Base-by-base conservation (phyloP, 2,888 invertebrate species). In the Eupelmus urozonus region DNA sequence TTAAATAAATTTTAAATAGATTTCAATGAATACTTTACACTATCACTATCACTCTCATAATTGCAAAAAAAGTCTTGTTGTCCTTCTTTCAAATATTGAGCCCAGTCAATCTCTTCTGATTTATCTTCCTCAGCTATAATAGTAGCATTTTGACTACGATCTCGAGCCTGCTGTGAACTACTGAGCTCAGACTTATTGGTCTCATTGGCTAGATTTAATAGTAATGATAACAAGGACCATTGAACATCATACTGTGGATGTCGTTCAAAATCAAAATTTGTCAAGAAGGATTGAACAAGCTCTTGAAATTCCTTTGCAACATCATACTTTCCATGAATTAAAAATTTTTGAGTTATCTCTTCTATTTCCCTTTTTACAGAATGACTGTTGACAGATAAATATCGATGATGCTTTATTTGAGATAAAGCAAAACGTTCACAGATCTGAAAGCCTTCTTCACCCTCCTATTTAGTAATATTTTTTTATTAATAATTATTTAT, bases 81-180 rank as follows among this genome's bases (percentile, higher is more conserved):
- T 1, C 90, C 91, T 76, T 91, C 91, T 57, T 86, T 90, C 42
- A 92, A 86, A 85, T 91, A 91, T 34, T 88, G 85, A 1, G 85
- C 89, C 92, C 92, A 92, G 82, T 92, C 90, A 51, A 91, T 90
- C 60, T 89, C 88, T 77, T 91, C 90, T 5, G 88, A 88, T n/a
- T 85, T 83, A 23, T 86, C 84, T 23, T 85, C 85, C 57, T 88
- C 85, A 29, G 84, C 84, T 13, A 81, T 76, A 1, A 76, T 74
- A 60, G 76, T 51, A 0, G 75, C 66, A 65, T 84, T 85, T 16
- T 85, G 78, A 69, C 79, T 84, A 23, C 79, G 80, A 65, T 87
- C 86, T 25, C 80, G 78, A 20, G 80, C 81, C 0, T 80, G 81
- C 3, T 83, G 80, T 57, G 80, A 83, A 81, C 77, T 84, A 13